Evolutionary conservation across 2,797 vertebrate species (phyloP), one percentile per base, ranked within the genome.

Genomic region (Phoeniculus purpureus): DNA sequence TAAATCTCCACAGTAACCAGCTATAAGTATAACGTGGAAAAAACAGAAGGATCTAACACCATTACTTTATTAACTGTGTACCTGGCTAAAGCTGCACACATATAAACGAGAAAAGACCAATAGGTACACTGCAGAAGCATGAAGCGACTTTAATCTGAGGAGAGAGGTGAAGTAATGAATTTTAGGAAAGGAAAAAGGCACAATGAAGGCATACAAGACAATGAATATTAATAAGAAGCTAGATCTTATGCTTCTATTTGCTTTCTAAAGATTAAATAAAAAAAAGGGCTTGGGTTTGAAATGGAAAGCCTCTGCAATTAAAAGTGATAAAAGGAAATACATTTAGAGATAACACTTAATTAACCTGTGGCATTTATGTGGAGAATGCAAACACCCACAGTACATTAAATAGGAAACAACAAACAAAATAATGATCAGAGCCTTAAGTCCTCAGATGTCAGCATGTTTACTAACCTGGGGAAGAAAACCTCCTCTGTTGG

Each of bases 321-420:
- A 90, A 92, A 88, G 29, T 74, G 72, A 71, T 86, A 79, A 81
- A 93, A 93, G 74, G 71, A 93, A 92, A 77, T 82, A 90, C 37
- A 82, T 94, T 90, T 84, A 90, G 91, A 86, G 47, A 79, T 85
- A 93, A 79, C 84, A 72, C 74, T 93, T 93, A 95, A 90, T 95
- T 92, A 92, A 85, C 73, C 72, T 21, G 17, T 85, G 59, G 22
- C 32, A 3, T 89, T 91, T 82, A 45, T 62, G 52, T 32, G 89
- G 83, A 62, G 55, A 93, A 45, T 20, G 25, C 81, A 84, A 93
- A 91, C 54, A 91, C 40, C 12, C 43, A 71, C 55, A 54, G 61
- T 85, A 65, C 55, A 62, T 87, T 90, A 88, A 73, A 76, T 7
- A 62, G 15, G 65, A 91, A 92, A 78, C 59, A 94, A 91, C 68